phyloP scores from a whole-genome alignment of 2,113 vertebrate species.

The Irena cyanogastra region DNA sequence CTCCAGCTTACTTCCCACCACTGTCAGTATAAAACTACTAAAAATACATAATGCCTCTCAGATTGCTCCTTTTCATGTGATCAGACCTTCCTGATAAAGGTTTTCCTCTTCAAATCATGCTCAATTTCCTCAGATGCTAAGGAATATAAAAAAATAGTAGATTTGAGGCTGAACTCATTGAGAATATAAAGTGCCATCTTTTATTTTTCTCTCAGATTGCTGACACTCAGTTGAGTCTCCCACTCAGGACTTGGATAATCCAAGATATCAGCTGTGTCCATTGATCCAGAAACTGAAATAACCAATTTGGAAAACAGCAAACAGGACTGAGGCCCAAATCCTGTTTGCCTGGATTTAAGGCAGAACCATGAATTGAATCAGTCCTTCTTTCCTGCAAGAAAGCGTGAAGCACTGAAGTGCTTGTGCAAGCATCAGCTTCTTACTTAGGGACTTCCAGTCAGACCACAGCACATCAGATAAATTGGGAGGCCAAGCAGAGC shows the following conservation, averaged over 20 bases:
- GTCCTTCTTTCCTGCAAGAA: neutral
- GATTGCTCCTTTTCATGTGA: neutral
- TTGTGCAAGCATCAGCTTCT: neutral
- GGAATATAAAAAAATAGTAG: neutral
- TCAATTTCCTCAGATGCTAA: neutral
- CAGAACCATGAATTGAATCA: neutral
- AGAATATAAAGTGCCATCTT: neutral
- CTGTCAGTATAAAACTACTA: neutral
- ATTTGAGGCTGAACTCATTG: neutral
- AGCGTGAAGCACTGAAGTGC: neutral
- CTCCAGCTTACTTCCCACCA: neutral
- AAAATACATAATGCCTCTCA: neutral
- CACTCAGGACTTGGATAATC: neutral
- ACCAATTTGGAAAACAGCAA: neutral
- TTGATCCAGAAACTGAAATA: neutral
- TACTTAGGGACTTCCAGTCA: neutral
- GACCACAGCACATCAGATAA: neutral
- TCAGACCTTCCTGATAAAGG: neutral
- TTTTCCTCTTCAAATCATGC: neutral
- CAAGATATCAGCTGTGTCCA: neutral
- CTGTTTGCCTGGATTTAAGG: neutral
- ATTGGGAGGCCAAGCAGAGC: neutral
- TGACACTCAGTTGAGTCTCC: neutral
- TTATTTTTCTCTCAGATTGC: neutral
- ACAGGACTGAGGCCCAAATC: neutral